These are phyloP conservation scores for Listronotus oregonensis DNA, from an alignment of 1,140 invertebrate genomes.

Conservation along the genomic window DNA sequence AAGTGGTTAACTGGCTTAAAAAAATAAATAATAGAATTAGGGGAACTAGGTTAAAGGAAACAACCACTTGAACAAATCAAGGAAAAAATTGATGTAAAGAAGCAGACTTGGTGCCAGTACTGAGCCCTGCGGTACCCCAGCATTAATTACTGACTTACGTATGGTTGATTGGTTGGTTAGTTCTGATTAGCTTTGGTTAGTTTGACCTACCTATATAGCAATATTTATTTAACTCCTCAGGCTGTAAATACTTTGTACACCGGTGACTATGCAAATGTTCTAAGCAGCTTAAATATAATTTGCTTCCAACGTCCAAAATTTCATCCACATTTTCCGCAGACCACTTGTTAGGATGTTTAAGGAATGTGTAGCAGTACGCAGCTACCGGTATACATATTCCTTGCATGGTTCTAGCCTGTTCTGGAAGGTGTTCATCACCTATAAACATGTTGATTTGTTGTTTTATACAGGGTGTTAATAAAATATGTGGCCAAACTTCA, in stretches of 20 bases:
- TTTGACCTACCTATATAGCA: constrained; percentile 32
- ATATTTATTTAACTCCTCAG: constrained; percentile 44
- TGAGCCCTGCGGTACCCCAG: too few species aligned
- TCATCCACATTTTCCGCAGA: constrained; percentile 59
- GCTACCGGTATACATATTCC: constrained; percentile 61
- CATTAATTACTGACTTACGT: too few species aligned
- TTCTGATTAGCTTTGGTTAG: too few species aligned
- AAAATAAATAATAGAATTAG: too few species aligned
- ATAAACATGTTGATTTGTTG: constrained; percentile 1
- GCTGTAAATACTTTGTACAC: constrained; percentile 39
- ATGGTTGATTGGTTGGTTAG: too few species aligned
- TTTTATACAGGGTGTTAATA: constrained; percentile 5
- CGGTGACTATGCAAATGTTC: constrained; percentile 41
- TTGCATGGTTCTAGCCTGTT: constrained; percentile 55
- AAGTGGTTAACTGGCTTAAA: too few species aligned
- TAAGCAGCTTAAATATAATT: constrained; percentile 53
- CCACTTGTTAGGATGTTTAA: constrained; percentile 62
- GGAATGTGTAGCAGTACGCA: constrained; percentile 60
- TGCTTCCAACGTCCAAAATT: constrained; percentile 58
- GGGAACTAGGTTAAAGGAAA: too few species aligned
- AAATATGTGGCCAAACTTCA: too few species aligned
- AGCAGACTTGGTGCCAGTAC: too few species aligned
- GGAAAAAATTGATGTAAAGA: too few species aligned
- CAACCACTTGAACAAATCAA: too few species aligned
- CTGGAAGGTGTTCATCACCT: constrained; percentile 44